Evolutionary conservation across 2,113 vertebrate species (phyloP), one percentile per base, ranked within the genome.

Genomic region (Plectropomus leopardus): DNA sequence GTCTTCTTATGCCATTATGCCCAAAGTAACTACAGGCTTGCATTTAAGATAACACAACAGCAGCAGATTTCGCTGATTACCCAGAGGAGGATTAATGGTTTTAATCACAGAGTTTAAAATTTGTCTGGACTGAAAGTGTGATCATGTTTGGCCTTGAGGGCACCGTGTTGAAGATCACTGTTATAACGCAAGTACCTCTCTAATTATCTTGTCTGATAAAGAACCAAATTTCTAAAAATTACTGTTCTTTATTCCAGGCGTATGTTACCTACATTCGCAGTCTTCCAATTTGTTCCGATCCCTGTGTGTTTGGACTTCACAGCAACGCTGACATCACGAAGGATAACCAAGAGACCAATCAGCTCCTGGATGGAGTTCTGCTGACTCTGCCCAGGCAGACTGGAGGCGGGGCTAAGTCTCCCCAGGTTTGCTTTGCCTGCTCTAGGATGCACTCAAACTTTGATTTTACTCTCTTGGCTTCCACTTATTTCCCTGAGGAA

Each of bases 261-360:
- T 97, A 97, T 5, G 76, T 98, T 4, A 92, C 96, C 3, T 97
- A 98, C 80, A 91, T 98, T 70, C 94, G 94, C 86, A 91, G 73
- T 55, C 95, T 98, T 32, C 97, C 97, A 48, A 96, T 96, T 87
- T 89, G 89, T 67, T 92, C 96, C 8, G 94, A 97, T 19, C 97
- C 97, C 2, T 96, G 95, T 77, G 97, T 98, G 64, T 98, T 98
- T 66, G 96, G 97, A 21, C 97, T 99, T 59, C 96, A 99, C 21
- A 96, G 97, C 91, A 98, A 98, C 2, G 97, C 96, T 9, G 96
- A 98, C 82, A 98, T 99, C 91, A 97, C 96, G 6, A 98, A 98
- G 84, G 97, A 99, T 83, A 97, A 97, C 93, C 97, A 98, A 85
- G 97, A 98, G 91, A 98, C 97, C 77, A 98, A 97, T 91, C 96